Evolutionary conservation across 2,888 invertebrate species (phyloP), one percentile per base, ranked within the genome.

Genomic region (Atrina japonica): DNA sequence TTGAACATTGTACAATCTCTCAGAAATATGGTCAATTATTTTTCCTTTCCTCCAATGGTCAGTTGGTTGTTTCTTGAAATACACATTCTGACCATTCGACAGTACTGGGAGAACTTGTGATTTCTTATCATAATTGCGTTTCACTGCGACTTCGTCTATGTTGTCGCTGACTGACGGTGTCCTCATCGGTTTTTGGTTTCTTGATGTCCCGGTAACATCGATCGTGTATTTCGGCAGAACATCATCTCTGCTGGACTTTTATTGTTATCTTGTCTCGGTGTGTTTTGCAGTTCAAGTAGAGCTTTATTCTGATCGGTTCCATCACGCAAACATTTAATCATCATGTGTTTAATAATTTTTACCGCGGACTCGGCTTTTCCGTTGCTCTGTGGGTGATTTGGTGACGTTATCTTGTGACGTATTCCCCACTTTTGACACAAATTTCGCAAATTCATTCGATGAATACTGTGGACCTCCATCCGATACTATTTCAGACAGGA

Each of bases 301-400:
- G 67, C 61, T 27, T 43, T 41, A 41, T 53, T 58, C 6, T 27
- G 64, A 25, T 77, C 56, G 3, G 27, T 23, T 6, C 41, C 25
- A 27, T 69, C 66, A 18, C 43, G 27, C 3, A 35, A 1, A 16
- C 45, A 21, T 53, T 75, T 73, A 7, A 47, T n/a, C 21, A 75
- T 58, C 43, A 77, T 16, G 5, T 60, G 47, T 49, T 75, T 75
- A 0, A 70, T 47, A 3, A 60, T 30, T 25, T 66, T 77, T 0
- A 75, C 61, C 2, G 70, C 66, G 1, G 70, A 64, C 29, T 73
- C 70, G 2, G 75, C 76, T 55, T 75, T 73, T 0, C 75, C 70
- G 1, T 65, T 65, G 1, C 66, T 56, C 7, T 66, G 67, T 9
- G 56, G 75, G 50, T 75, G 67, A n/a, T 50, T 35, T 11, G 76